Conservation (phyloP, 2,113 vertebrate genomes). For the Corvus hawaiiensis region DNA sequence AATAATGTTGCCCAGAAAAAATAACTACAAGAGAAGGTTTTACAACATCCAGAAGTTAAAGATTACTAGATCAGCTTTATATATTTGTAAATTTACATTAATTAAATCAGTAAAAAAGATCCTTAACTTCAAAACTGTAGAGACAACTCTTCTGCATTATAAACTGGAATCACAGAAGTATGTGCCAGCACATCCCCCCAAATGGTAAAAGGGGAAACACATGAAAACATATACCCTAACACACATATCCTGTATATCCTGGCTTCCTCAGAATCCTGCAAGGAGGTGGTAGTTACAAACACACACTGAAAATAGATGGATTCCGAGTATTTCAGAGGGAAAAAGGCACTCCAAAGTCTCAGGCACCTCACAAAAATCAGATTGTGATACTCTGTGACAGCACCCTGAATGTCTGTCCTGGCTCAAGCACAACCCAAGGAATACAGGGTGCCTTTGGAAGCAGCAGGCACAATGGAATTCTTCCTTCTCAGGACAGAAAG, state of each 20-base stretch:
- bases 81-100: neutral
- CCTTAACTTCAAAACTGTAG: neutral
- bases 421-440: neutral
- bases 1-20: neutral
- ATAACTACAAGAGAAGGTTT: neutral
- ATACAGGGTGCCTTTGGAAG: neutral
- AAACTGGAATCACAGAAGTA: neutral
- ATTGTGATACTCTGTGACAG: neutral
- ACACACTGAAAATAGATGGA: neutral
- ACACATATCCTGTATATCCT: no score
- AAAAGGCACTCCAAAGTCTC: neutral
- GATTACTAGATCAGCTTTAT: neutral
- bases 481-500: neutral
- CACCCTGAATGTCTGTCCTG: neutral
- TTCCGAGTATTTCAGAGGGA: neutral
- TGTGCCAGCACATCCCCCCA: neutral
- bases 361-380: neutral
- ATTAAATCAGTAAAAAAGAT: neutral
- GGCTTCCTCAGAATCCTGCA: neutral
- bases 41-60: neutral
- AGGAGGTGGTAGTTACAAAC: neutral
- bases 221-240: neutral
- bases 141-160: neutral
- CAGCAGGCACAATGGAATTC: fast-evolving
- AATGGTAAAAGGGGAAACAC: neutral